A percentile compares a stretch with the other conserved stretches of the same genome.
Evolutionary conservation across 2,797 vertebrate genomes (phyloP).

Genomic region (Tokudaia muenninki): DNA sequence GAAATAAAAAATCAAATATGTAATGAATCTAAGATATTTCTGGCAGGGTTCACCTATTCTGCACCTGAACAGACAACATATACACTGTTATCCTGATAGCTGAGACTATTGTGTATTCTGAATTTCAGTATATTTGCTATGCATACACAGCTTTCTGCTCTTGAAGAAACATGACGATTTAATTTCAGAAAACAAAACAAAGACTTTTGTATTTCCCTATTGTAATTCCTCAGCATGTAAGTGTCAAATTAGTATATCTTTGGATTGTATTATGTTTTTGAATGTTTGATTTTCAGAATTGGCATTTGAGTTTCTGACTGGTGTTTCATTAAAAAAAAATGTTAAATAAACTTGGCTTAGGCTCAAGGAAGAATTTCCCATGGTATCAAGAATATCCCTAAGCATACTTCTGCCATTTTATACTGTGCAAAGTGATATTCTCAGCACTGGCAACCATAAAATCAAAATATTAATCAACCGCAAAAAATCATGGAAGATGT

Average conservation of each 20-base stretch:
- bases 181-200: slow-evolving; percentile 35
- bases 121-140: neutral
- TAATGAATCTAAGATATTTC: neutral
- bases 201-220: neutral
- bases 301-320: neutral
- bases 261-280: neutral
- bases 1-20: neutral
- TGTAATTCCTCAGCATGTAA: slow-evolving; percentile 20
- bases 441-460: neutral
- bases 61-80: neutral
- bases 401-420: neutral
- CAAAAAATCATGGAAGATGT: neutral
- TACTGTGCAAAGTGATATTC: neutral
- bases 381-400: neutral
- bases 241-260: neutral
- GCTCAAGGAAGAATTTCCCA: neutral
- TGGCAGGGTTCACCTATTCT: neutral
- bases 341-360: neutral
- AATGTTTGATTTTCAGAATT: slow-evolving; percentile 13
- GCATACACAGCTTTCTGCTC: neutral
- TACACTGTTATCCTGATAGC: neutral
- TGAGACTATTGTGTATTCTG: neutral
- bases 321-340: neutral
- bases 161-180: neutral
- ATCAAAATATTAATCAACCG: neutral